These are phyloP conservation scores for Eucera pruinosa DNA, from an alignment of 2,888 invertebrate genomes.

Conservation along the genomic window DNA sequence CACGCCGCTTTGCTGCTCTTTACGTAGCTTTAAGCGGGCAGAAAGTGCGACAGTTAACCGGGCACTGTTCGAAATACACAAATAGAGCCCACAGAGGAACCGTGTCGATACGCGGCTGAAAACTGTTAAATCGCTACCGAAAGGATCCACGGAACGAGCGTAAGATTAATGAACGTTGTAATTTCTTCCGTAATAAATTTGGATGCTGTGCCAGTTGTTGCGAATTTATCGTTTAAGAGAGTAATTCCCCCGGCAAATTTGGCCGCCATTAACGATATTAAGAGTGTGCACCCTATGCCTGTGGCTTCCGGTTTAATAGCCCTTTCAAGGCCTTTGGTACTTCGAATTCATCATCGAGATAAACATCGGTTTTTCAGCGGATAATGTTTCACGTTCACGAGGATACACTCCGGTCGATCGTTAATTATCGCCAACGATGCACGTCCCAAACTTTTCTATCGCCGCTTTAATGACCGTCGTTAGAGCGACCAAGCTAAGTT, in stretches of 20 bases:
- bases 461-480: constrained; percentile 64
- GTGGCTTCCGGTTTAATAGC: constrained; percentile 65
- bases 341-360: constrained; percentile 70
- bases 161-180: constrained; percentile 36
- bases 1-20: too few species aligned
- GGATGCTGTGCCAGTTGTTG: constrained; percentile 11
- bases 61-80: too few species aligned
- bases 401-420: constrained; percentile 60
- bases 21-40: too few species aligned
- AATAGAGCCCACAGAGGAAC: constrained; percentile 17
- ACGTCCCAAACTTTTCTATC: constrained; percentile 68
- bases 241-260: constrained; percentile 55
- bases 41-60: too few species aligned
- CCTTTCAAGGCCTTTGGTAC: constrained; percentile 42
- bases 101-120: neutral
- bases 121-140: constrained; percentile 19
- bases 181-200: constrained; percentile 44
- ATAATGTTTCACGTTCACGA: constrained; percentile 69
- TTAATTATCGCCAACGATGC: constrained; percentile 68
- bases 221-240: constrained; percentile 49
- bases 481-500: constrained; percentile 49
- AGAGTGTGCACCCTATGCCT: constrained; percentile 39
- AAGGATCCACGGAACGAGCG: neutral
- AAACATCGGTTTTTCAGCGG: constrained; percentile 71
- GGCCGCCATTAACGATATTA: constrained; percentile 55